Evolutionary conservation across 2,113 vertebrate species (phyloP), one percentile per base, ranked within the genome.

Genomic region (Microtus ochrogaster): DNA sequence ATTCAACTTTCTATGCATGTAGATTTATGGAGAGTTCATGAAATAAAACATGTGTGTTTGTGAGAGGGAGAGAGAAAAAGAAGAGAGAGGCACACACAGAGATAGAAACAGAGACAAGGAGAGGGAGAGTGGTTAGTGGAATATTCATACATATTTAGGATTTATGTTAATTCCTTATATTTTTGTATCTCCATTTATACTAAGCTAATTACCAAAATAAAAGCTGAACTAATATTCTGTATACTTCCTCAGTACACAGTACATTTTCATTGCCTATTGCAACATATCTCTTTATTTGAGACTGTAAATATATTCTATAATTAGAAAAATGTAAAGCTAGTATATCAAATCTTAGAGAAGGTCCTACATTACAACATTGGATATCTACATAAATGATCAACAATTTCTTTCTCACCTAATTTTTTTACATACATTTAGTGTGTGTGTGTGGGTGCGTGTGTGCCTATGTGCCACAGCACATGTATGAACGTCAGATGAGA

Each of bases 21-120:
- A 96, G 30, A 93, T 72, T 72, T 95, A 74, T 8, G 41, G 61
- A 92, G 39, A 92, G 81, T 65, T 92, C 33, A 95, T 52, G 5
- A 94, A 81, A 73, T 63, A 30, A 82, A 90, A 87, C 44, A 2
- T 74, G 39, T 36, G 47, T 78, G 44, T 78, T 44, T 49, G 13
- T 47, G 26, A 26, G 72, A 74, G 72, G 24, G 21, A 73, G n/a
- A 44, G 39, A 74, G 21, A n/a, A 41, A 44, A 39, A n/a, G 39
- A 14, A 44, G 24, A 44, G 24, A 39, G 11, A 44, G 5, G 44
- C 41, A 41, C 16, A 21, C 10, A 22, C 33, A 36, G 28, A 36
- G 0, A 28, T 10, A 61, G 21, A 91, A 26, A 39, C 44, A 70
- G 33, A 90, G 44, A 74, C n/a, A 58, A 28, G 65, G 7, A 87